These are phyloP conservation scores for Pseudomyrmex pallidus DNA, from an alignment of 1,140 invertebrate species.

Conservation along the genomic window DNA sequence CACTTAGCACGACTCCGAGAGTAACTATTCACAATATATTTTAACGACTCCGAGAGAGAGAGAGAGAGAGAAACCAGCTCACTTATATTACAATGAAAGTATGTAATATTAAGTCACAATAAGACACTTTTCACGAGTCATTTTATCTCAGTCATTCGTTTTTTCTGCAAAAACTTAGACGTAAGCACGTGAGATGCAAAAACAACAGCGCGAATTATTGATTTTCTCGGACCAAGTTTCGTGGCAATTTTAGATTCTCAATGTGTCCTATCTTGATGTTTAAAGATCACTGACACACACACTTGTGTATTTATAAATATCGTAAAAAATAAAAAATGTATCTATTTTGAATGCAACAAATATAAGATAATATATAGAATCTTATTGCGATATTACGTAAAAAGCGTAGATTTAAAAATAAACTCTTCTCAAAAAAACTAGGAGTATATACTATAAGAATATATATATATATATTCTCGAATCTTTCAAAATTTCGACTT, in stretches of 20 bases:
- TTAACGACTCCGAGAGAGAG: neutral
- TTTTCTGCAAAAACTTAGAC: slow-evolving; percentile 4
- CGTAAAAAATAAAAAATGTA: neutral
- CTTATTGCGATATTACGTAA: too few relatives aligned
- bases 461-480: neutral
- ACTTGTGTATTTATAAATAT: neutral
- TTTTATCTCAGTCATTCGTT: too few relatives aligned
- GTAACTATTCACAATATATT: slow-evolving; percentile 10
- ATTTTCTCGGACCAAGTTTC: slow-evolving; percentile 31
- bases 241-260: slow-evolving; percentile 10
- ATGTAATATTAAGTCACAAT: neutral
- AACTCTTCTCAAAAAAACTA: too few relatives aligned
- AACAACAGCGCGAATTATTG: slow-evolving; percentile 18
- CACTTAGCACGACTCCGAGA: neutral
- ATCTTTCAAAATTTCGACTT: slow-evolving; percentile 37
- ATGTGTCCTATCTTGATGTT: slow-evolving; percentile 15
- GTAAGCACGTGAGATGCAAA: slow-evolving; percentile 22
- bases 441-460: too few relatives aligned
- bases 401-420: too few relatives aligned
- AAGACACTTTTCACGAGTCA: slow-evolving; percentile 11
- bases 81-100: neutral
- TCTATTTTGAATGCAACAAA: neutral
- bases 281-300: neutral
- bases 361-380: neutral
- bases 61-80: neutral